Conservation (phyloP, 2,113 vertebrate species). For the Trematomus loennbergii region DNA sequence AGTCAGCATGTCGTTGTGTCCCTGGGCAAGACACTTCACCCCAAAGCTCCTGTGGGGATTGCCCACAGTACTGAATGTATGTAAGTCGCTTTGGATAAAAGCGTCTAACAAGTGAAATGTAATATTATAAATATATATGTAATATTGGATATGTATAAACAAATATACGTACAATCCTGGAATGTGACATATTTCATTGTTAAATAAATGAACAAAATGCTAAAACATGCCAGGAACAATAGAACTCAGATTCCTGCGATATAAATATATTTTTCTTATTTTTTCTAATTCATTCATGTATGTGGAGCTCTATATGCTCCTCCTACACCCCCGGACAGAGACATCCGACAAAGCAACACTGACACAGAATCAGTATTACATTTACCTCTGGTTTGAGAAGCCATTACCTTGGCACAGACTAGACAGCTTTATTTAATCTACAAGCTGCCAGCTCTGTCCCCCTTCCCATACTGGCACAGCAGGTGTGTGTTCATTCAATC, state of each 20-base stretch:
- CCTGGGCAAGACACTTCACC: no score
- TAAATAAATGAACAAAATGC: background rate
- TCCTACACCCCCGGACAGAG: conserved; percentile 52
- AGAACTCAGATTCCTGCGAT: background rate
- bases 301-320: conserved; percentile 41
- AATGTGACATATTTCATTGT: no score
- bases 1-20: no score
- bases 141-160: no score
- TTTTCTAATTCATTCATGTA: background rate
- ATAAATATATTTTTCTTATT: background rate
- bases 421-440: conserved; percentile 83
- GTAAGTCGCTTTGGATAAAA: no score
- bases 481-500: conserved; percentile 77
- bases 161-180: no score
- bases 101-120: no score
- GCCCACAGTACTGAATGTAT: no score
- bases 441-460: conserved; percentile 76
- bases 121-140: no score
- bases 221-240: background rate
- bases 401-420: conserved; percentile 78
- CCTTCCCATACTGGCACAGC: conserved; percentile 76
- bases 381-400: conserved; percentile 79
- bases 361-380: conserved; percentile 76
- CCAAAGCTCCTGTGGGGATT: no score
- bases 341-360: conserved; percentile 72